Percentiles rank a stretch among this genome's conserved stretches.
phyloP scores from a whole-genome alignment of 2,888 invertebrate species.

The Lycaena phlaeas region DNA sequence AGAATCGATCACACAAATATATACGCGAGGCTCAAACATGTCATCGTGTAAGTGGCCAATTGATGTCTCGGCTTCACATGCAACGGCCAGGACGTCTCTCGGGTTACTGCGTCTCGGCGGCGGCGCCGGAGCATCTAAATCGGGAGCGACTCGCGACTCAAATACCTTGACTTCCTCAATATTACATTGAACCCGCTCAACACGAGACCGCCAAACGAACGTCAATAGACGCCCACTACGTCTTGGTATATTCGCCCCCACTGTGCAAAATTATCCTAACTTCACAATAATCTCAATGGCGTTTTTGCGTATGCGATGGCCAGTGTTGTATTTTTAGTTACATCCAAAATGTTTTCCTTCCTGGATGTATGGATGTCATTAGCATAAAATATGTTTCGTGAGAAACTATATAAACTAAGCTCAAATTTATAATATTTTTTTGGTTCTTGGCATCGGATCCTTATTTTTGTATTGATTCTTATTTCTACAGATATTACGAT shows the following conservation, averaged over 20 bases:
- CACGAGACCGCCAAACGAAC: constrained; percentile 62
- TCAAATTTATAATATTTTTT: too few relatives aligned
- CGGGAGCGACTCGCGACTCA: constrained; percentile 71
- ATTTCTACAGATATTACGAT: too few relatives aligned
- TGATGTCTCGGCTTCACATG: constrained; percentile 42
- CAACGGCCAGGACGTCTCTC: constrained; percentile 46
- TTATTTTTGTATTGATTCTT: too few relatives aligned
- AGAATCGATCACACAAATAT: neutral
- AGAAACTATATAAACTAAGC: too few relatives aligned
- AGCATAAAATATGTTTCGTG: too few relatives aligned
- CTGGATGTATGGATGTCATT: too few relatives aligned
- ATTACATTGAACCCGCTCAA: constrained; percentile 69
- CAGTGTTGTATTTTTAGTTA: too few relatives aligned
- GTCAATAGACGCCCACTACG: constrained; percentile 65
- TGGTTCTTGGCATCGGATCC: too few relatives aligned
- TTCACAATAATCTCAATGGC: too few relatives aligned
- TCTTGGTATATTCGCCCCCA: constrained; percentile 20
- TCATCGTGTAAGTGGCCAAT: constrained; percentile 28
- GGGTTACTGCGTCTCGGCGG: constrained; percentile 66
- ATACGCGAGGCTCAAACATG: neutral
- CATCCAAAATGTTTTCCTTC: too few relatives aligned
- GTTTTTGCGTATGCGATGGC: too few relatives aligned
- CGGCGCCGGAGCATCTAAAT: constrained; percentile 70
- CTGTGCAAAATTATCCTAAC: constrained; percentile 35
- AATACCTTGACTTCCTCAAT: constrained; percentile 74